Percentiles rank a stretch among this genome's conserved stretches.
phyloP scores from a whole-genome alignment of 2,797 vertebrate species.

The Eulemur rubriventer region DNA sequence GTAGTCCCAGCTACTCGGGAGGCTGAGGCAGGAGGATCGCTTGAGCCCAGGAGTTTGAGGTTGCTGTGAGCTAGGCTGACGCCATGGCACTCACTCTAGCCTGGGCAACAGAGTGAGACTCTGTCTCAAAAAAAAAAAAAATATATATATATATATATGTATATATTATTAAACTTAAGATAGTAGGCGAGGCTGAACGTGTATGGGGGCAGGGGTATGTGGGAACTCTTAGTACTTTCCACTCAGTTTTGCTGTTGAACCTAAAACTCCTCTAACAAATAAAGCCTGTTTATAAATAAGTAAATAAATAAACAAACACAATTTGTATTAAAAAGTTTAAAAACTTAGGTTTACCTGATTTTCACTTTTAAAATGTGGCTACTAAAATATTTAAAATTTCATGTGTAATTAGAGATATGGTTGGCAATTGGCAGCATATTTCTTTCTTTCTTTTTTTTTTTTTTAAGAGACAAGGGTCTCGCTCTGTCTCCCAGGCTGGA shows the following conservation, averaged over 20 bases:
- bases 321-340: neutral
- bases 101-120: too few species aligned
- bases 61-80: too few species aligned
- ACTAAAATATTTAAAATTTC: neutral
- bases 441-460: neutral
- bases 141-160: too few species aligned
- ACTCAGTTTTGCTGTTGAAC: neutral
- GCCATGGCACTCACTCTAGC: too few species aligned
- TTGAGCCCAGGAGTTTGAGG: too few species aligned
- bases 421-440: neutral
- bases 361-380: neutral
- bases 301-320: neutral
- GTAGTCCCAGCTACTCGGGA: too few species aligned
- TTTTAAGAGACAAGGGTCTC: neutral
- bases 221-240: neutral
- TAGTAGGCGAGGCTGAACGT: neutral
- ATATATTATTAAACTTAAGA: neutral
- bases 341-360: neutral
- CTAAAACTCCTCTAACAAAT: constrained; percentile 13
- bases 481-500: neutral
- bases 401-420: neutral
- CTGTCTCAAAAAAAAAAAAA: too few species aligned
- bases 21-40: too few species aligned
- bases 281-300: neutral
- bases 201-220: neutral